Evolutionary conservation across 2,113 vertebrate species (phyloP).

Genomic region (Triplophysa dalaica): DNA sequence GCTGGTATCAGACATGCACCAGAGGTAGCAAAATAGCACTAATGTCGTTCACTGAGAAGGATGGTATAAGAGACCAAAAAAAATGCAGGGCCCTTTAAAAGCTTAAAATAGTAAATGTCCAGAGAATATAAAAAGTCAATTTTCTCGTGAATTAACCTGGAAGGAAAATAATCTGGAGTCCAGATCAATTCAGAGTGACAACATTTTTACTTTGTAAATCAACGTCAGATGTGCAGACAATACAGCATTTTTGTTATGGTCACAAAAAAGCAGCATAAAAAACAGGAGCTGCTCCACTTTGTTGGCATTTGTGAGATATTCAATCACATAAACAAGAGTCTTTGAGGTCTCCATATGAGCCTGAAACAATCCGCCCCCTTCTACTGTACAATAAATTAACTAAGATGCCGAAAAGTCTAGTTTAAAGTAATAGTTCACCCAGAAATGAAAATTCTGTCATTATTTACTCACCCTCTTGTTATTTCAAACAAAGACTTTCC

Average conservation of each 20-base stretch:
- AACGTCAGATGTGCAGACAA: constrained; percentile 1
- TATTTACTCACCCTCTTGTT: too few relatives aligned
- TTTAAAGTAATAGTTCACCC: neutral
- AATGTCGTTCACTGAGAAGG: constrained; percentile 42
- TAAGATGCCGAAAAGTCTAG: constrained; percentile 35
- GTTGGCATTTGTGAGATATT: constrained; percentile 32
- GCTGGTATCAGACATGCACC: constrained; percentile 50
- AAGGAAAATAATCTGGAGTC: constrained; percentile 4
- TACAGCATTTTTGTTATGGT: constrained; percentile 10
- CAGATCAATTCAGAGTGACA: neutral
- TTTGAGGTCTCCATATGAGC: constrained; percentile 14
- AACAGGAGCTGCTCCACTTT: constrained; percentile 8
- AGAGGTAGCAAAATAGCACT: constrained; percentile 58
- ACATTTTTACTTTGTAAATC: neutral
- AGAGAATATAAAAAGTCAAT: constrained; percentile 18
- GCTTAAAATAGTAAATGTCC: constrained; percentile 35
- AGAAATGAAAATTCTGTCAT: too few relatives aligned
- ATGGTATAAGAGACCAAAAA: neutral
- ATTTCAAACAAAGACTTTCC: too few relatives aligned
- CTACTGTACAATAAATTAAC: constrained; percentile 33
- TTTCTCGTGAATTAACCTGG: neutral
- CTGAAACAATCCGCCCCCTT: constrained; percentile 11
- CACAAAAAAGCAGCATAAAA: constrained; percentile 33
- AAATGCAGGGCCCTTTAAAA: constrained; percentile 44
- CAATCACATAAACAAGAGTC: constrained; percentile 29